Conservation (phyloP, 2,113 vertebrate genomes). For the Zeus faber region DNA sequence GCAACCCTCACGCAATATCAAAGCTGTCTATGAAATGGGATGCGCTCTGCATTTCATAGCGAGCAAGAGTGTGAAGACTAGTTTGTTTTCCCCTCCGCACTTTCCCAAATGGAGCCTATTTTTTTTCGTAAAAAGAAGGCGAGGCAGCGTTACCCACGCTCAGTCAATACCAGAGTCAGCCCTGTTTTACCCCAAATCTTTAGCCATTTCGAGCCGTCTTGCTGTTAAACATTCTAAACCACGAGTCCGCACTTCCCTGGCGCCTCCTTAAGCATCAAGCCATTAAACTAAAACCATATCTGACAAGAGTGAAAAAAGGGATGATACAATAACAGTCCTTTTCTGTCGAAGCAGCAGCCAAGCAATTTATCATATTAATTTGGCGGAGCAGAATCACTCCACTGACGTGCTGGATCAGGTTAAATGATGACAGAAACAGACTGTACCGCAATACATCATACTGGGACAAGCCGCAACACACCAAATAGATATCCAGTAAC, state of each 20-base stretch:
- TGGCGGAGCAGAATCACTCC: slow-evolving; percentile 18
- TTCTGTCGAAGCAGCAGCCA: slow-evolving; percentile 7
- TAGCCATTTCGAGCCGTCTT: too few species aligned
- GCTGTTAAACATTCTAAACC: not conserved
- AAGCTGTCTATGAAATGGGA: slow-evolving; percentile 14
- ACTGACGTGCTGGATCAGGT: slow-evolving; percentile 36
- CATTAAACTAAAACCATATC: not conserved
- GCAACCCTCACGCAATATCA: slow-evolving; percentile 26
- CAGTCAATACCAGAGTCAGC: too few species aligned
- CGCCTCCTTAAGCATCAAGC: not conserved
- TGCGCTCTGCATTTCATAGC: slow-evolving; percentile 19
- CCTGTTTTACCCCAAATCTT: too few species aligned
- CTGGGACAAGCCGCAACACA: slow-evolving; percentile 6
- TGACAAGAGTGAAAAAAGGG: slow-evolving; percentile 7
- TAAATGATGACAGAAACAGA: slow-evolving; percentile 50
- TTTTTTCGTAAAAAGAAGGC: too few species aligned
- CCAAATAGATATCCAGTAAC: slow-evolving; percentile 20
- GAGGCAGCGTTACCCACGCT: too few species aligned
- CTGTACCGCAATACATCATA: slow-evolving; percentile 39
- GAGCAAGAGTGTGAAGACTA: not conserved
- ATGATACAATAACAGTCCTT: slow-evolving; percentile 27
- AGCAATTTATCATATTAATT: slow-evolving; percentile 43
- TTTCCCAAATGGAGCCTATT: too few species aligned
- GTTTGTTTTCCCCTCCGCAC: not conserved
- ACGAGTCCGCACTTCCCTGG: not conserved